Conservation (phyloP, 2,888 invertebrate species). For the Chrysomela aeneicollis region DNA sequence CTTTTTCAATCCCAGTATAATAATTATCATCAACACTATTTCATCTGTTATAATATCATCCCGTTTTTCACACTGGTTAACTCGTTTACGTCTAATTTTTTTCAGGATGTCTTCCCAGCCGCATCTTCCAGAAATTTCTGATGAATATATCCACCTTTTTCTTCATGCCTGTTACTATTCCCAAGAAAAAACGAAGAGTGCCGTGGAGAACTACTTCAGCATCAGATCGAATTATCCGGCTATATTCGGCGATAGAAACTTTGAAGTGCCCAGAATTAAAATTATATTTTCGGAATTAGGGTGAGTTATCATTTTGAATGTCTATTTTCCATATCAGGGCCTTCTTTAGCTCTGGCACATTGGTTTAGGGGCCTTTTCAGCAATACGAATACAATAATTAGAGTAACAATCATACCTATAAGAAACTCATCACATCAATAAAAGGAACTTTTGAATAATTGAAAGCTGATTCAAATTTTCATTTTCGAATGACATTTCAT, state of each 20-base stretch:
- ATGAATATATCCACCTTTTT: constrained; percentile 71
- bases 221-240: constrained; percentile 67
- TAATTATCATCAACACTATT: too few relatives aligned
- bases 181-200: constrained; percentile 61
- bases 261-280: constrained; percentile 63
- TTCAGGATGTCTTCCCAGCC: constrained; percentile 70
- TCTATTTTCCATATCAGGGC: neutral
- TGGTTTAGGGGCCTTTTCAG: too few relatives aligned
- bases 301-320: constrained; percentile 65
- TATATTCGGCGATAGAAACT: constrained; percentile 69
- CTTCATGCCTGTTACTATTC: constrained; percentile 68
- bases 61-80: too few relatives aligned
- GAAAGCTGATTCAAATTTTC: too few relatives aligned
- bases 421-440: too few relatives aligned
- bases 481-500: too few relatives aligned
- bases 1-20: too few relatives aligned
- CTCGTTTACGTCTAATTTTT: constrained; percentile 41
- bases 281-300: constrained; percentile 65
- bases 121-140: constrained; percentile 68
- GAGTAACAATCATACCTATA: too few relatives aligned
- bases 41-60: too few relatives aligned
- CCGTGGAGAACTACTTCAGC: constrained; percentile 66
- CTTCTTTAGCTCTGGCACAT: neutral
- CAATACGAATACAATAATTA: too few relatives aligned
- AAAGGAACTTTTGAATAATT: too few relatives aligned